Base-by-base conservation (phyloP, 2,888 invertebrate species). In the Caenorhabditis japonica region DNA sequence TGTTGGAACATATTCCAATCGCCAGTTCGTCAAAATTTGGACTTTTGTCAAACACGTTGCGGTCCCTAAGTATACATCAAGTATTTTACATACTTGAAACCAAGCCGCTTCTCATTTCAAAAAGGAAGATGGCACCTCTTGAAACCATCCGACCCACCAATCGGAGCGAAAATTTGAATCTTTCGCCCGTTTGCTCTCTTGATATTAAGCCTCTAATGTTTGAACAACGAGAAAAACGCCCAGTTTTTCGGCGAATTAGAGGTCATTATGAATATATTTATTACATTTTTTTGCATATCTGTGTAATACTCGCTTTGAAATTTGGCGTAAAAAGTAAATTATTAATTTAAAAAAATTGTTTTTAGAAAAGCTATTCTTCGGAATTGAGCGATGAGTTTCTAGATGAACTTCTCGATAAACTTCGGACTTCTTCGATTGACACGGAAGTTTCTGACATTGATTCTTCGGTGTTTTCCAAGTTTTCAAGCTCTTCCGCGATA, bases 391-490 rank as follows among this genome's bases (percentile, higher is more conserved):
- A n/a, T n/a, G 69, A 70, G 15, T 49, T 55, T 15, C 43, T 47
- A 1, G 70, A 56, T 13, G 66, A 66, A n/a, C n/a, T n/a, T n/a
- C n/a, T n/a, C 5, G 66, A 19, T 19, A 43, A 43, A 23, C 64
- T 66, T 36, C 56, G 49, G n/a, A 46, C 59, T n/a, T 59, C 68
- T 21, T 36, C 72, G n/a, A 72, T 64, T 0, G 72, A 59, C 15
- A 72, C 61, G 1, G 64, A 64, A 19, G 61, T 55, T 25, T 72
- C 72, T 43, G 72, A 72, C 59, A 64, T 52, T 2, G 43, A 23
- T 34, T 72, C 72, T 47, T 72, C 72, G 1, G 49, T 43, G 15
- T 53, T 55, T 33, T 56, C 62, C 8, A 51, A 70, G 25, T 43
- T 55, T 25, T 47, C 60, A 10, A 15, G 39, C 2, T 5, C 19